These are phyloP conservation scores for Trachelus troglodyta DNA, from an alignment of 2,888 invertebrate genomes.

Conservation along the genomic window DNA sequence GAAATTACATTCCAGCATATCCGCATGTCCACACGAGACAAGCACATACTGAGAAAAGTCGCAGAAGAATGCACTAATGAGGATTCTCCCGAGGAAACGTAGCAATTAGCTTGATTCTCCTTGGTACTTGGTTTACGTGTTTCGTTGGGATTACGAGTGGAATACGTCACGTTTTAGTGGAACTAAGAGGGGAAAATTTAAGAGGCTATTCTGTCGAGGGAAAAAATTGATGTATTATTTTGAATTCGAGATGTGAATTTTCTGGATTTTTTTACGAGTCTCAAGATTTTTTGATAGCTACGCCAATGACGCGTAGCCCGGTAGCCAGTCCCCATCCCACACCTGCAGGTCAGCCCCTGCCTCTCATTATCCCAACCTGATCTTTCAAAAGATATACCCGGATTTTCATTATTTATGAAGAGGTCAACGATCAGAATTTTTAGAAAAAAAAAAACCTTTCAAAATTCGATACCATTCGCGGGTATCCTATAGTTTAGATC, in stretches of 20 bases:
- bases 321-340: conserved; percentile 63
- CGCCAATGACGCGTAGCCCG: conserved; percentile 63
- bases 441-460: conserved; percentile 22
- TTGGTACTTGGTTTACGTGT: neutral
- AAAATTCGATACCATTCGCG: conserved; percentile 5
- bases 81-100: conserved; percentile 40
- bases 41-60: conserved; percentile 16
- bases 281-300: conserved; percentile 45
- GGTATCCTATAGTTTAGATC: neutral
- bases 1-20: conserved; percentile 63
- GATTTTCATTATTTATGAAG: conserved; percentile 63
- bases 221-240: neutral
- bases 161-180: neutral
- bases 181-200: neutral
- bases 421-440: conserved; percentile 56
- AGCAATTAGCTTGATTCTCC: neutral
- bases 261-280: neutral
- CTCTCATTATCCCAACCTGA: conserved; percentile 65
- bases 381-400: conserved; percentile 62
- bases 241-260: neutral
- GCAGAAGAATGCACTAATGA: conserved; percentile 49
- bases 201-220: neutral
- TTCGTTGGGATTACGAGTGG: neutral
- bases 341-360: conserved; percentile 63
- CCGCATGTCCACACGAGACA: conserved; percentile 37